phyloP scores from a whole-genome alignment of 2,888 invertebrate species.

The Melieria omissa region DNA sequence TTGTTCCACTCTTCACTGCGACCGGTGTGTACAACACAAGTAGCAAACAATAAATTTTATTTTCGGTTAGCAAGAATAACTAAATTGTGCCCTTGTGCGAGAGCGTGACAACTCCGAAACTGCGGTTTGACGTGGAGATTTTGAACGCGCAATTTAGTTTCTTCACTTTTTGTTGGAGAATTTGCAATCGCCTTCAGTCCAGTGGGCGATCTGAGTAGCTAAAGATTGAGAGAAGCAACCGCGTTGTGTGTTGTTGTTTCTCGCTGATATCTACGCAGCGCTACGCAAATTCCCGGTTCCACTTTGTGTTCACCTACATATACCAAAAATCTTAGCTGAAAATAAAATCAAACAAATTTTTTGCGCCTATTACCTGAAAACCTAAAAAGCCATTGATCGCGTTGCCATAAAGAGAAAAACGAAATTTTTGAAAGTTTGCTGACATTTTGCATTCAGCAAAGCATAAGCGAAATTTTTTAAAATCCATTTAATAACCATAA shows the following conservation, averaged over 20 bases:
- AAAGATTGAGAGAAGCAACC: slow-evolving; percentile 54
- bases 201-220: slow-evolving; percentile 42
- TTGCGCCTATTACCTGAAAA: slow-evolving; percentile 41
- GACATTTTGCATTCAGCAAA: slow-evolving; percentile 27
- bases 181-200: not conserved
- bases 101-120: not conserved
- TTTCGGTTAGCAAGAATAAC: slow-evolving; percentile 59
- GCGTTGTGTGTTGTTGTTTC: slow-evolving; percentile 29
- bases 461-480: slow-evolving; percentile 14
- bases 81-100: slow-evolving; percentile 46
- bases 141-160: slow-evolving; percentile 55
- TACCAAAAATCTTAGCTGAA: slow-evolving; percentile 52
- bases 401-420: slow-evolving; percentile 35
- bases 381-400: slow-evolving; percentile 26
- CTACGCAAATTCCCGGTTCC: not conserved
- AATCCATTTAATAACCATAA: slow-evolving; percentile 17
- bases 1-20: slow-evolving; percentile 33
- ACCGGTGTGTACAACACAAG: slow-evolving; percentile 66
- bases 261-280: slow-evolving; percentile 44
- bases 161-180: slow-evolving; percentile 40
- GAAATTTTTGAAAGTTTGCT: slow-evolving; percentile 47
- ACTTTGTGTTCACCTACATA: slow-evolving; percentile 12
- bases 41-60: slow-evolving; percentile 65
- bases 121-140: slow-evolving; percentile 27
- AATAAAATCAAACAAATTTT: slow-evolving; percentile 59